These are phyloP conservation scores for Numenius phaeopus DNA, from an alignment of 2,797 vertebrate genomes.

Conservation along the genomic window DNA sequence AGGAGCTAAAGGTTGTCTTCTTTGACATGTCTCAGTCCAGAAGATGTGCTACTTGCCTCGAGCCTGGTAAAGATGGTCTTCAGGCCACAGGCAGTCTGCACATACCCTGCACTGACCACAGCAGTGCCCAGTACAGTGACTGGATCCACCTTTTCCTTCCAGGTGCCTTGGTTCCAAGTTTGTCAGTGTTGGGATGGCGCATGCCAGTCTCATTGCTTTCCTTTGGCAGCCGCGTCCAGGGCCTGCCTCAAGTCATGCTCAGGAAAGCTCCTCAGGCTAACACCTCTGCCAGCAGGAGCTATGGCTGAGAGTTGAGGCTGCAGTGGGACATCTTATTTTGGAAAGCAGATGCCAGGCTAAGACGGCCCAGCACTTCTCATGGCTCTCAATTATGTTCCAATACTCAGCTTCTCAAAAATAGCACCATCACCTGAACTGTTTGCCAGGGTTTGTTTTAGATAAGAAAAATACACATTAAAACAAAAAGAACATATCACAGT, in stretches of 20 bases:
- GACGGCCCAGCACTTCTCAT: not conserved
- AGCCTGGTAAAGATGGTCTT: not conserved
- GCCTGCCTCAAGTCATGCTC: not conserved
- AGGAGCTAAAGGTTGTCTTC: not conserved
- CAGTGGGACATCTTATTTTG: not conserved
- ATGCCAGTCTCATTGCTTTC: accelerated
- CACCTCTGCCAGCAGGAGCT: not conserved
- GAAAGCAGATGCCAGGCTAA: not conserved
- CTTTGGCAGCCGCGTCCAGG: not conserved
- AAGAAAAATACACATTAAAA: not conserved
- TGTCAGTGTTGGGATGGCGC: accelerated
- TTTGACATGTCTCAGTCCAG: not conserved
- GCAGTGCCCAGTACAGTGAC: not conserved
- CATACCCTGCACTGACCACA: not conserved
- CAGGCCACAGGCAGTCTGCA: not conserved
- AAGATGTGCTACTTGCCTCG: not conserved
- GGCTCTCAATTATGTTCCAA: not conserved
- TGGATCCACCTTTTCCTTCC: not conserved
- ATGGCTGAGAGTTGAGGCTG: not conserved
- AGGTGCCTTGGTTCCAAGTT: not conserved
- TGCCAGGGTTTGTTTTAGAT: not conserved
- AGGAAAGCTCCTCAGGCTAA: not conserved
- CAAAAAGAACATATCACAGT: not conserved
- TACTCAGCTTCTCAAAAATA: not conserved
- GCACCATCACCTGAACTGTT: not conserved